These are phyloP conservation scores for Plebejus argus DNA, from an alignment of 2,888 invertebrate species.

Conservation along the genomic window DNA sequence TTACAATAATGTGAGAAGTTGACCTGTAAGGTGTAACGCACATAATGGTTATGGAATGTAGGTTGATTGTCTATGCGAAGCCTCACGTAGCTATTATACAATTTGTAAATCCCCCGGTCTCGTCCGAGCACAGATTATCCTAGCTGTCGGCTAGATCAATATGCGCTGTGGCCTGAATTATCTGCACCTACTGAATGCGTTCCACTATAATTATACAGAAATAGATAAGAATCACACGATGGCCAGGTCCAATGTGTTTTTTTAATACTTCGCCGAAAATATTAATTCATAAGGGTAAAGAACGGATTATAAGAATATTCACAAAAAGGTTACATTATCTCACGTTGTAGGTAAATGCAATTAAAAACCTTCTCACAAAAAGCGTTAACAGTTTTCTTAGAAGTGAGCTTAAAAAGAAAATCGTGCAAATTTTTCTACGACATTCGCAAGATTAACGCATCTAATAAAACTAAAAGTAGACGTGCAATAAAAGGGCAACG, in stretches of 20 bases:
- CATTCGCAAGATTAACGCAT: slow-evolving; percentile 1
- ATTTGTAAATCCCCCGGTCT: slow-evolving; percentile 29
- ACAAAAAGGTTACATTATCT: not conserved
- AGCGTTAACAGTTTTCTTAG: not conserved
- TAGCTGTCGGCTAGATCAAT: slow-evolving; percentile 30
- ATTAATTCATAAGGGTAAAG: too few relatives aligned
- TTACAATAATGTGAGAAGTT: too few relatives aligned
- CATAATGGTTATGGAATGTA: slow-evolving; percentile 1
- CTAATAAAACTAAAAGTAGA: slow-evolving; percentile 18
- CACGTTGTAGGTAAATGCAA: not conserved
- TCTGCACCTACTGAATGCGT: not conserved
- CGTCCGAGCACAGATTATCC: slow-evolving; percentile 29
- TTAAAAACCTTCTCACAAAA: not conserved
- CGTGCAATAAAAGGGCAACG: slow-evolving; percentile 8
- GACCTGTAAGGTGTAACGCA: not conserved
- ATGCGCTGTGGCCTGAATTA: slow-evolving; percentile 32
- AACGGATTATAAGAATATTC: not conserved
- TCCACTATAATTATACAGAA: not conserved
- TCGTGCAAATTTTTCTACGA: not conserved
- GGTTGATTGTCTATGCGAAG: slow-evolving; percentile 24
- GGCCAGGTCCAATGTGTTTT: not conserved
- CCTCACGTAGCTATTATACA: slow-evolving; percentile 26
- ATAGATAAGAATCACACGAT: not conserved
- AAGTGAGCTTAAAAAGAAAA: not conserved
- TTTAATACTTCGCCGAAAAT: not conserved